Conservation (phyloP, 2,888 invertebrate species). For the Lasioglossum zephyrum region DNA sequence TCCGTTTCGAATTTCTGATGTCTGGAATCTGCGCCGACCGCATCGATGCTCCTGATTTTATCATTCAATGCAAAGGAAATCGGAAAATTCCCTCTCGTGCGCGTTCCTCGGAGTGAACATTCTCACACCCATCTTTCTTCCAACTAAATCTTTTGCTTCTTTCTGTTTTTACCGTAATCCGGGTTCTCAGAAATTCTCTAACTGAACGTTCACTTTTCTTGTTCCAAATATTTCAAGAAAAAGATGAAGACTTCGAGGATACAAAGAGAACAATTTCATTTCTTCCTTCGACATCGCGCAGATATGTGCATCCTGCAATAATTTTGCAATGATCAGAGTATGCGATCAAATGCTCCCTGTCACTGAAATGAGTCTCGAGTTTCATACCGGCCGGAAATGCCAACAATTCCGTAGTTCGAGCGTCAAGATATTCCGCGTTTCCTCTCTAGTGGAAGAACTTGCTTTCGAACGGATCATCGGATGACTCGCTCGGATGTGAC, state of each 20-base stretch:
- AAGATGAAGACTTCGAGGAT: not conserved
- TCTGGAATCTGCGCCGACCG: not conserved
- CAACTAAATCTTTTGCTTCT: not conserved
- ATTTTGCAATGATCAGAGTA: not conserved
- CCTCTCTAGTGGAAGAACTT: conserved; percentile 1
- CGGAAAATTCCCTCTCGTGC: not conserved
- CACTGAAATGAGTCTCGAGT: not conserved
- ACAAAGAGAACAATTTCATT: not conserved
- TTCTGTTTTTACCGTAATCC: not conserved
- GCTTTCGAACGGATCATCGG: conserved; percentile 8
- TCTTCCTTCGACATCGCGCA: not conserved
- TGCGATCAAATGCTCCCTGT: not conserved
- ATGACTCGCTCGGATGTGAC: conserved; percentile 55
- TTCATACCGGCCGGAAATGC: not conserved
- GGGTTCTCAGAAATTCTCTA: too few relatives aligned
- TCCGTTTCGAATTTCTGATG: conserved; percentile 2
- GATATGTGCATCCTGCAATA: not conserved
- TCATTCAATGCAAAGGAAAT: not conserved
- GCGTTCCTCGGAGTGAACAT: not conserved
- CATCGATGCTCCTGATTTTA: not conserved
- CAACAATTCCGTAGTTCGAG: not conserved
- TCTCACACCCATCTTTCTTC: not conserved
- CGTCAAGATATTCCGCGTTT: not conserved
- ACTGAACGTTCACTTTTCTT: not conserved
- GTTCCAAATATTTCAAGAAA: not conserved